Base-by-base conservation (phyloP, 1,140 invertebrate genomes). In the Chlorops oryzae region DNA sequence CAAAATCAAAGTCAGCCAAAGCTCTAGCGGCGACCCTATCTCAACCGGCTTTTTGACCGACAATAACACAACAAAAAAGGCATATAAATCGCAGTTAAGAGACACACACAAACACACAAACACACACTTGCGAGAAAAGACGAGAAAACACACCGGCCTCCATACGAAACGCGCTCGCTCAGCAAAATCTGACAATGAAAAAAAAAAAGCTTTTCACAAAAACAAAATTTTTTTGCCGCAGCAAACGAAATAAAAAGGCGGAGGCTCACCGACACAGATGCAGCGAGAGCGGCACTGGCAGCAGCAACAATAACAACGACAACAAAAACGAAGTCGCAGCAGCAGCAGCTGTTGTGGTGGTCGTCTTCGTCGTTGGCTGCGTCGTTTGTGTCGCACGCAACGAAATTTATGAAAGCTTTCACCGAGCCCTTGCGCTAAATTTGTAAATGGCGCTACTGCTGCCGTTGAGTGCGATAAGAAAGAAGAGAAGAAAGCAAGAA, bases 21-120 rank as follows among this genome's bases (percentile, higher is more conserved):
- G n/a, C n/a, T n/a, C n/a, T n/a, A n/a, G n/a, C n/a, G 57, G 45
- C 47, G 52, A 65, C 63, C 60, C 60, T 65, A 65, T 65, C 62
- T 57, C 63, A 65, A 65, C 63, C 63, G 63, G 62, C 62, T 34
- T 60, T 58, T 60, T 56, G 17, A 10, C 5, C 17, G 15, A 40
- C 3, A 21, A 40, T 5, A 40, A 15, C 17, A 40, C n/a, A 40
- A 40, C 12, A 40, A 40, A 2, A 21, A 40, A 21, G n/a, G n/a
- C n/a, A n/a, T n/a, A n/a, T n/a, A n/a, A n/a, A n/a, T n/a, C n/a
- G n/a, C n/a, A n/a, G n/a, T n/a, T n/a, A n/a, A n/a, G n/a, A n/a
- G n/a, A n/a, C n/a, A n/a, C n/a, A n/a, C n/a, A n/a, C n/a, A n/a
- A n/a, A n/a, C n/a, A n/a, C n/a, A n/a, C n/a, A n/a, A n/a, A n/a